phyloP scores from a whole-genome alignment of 2,888 invertebrate species.

The Xanthorhoe designata region DNA sequence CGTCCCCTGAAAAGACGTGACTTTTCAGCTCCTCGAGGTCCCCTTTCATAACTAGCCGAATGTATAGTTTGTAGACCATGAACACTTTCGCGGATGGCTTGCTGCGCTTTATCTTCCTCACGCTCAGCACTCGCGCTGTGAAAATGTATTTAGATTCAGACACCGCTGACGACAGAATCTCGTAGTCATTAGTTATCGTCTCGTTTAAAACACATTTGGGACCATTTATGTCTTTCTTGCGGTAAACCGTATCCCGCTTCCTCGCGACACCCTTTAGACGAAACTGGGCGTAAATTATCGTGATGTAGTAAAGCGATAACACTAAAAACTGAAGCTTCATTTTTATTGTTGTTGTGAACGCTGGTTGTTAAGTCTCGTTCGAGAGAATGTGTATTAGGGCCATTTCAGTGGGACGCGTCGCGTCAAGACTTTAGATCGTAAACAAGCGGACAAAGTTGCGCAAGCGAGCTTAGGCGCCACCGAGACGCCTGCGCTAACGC shows the following conservation, averaged over 20 bases:
- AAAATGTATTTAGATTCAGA: constrained; percentile 84
- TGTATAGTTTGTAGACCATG: constrained; percentile 79
- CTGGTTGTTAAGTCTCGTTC: constrained; percentile 43
- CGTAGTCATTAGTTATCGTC: constrained; percentile 84
- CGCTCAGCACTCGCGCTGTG: constrained; percentile 79
- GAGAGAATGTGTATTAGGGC: constrained; percentile 52
- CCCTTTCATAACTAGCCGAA: constrained; percentile 78
- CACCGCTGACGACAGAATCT: constrained; percentile 82
- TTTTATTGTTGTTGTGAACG: constrained; percentile 59
- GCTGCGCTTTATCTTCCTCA: constrained; percentile 79
- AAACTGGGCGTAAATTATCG: constrained; percentile 70
- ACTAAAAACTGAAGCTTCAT: constrained; percentile 77
- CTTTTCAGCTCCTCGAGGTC: constrained; percentile 72
- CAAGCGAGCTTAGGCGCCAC: constrained; percentile 77
- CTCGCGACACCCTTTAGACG: constrained; percentile 70
- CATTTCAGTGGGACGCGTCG: constrained; percentile 66
- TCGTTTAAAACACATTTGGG: constrained; percentile 83
- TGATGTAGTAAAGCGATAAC: constrained; percentile 69
- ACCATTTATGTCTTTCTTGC: constrained; percentile 78
- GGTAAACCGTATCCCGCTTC: constrained; percentile 73
- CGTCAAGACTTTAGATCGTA: constrained; percentile 67
- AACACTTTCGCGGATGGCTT: constrained; percentile 73
- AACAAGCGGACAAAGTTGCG: constrained; percentile 72
- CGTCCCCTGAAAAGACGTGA: constrained; percentile 75
- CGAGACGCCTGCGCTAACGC: constrained; percentile 83